phyloP scores from a whole-genome alignment of 1,140 invertebrate species.

The Calephelis nemesis region DNA sequence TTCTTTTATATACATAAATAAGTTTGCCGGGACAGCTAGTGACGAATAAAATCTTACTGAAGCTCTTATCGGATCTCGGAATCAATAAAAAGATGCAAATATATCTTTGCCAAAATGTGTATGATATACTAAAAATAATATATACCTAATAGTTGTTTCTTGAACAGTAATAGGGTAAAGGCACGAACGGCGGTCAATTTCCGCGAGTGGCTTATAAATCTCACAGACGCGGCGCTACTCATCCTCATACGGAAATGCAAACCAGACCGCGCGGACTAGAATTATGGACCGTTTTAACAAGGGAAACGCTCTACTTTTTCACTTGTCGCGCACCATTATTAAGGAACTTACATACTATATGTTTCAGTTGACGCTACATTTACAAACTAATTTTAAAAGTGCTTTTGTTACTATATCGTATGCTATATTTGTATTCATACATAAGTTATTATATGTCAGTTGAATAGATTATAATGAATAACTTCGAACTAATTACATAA shows the following conservation, averaged over 20 bases:
- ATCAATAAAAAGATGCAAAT: too few relatives aligned
- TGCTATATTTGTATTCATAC: too few relatives aligned
- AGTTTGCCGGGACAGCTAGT: too few relatives aligned
- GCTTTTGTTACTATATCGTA: neutral
- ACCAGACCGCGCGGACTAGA: slow-evolving; percentile 47
- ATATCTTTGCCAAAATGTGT: neutral
- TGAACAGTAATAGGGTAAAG: slow-evolving; percentile 16
- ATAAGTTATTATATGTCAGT: too few relatives aligned
- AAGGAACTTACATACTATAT: slow-evolving; percentile 29
- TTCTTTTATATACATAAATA: too few relatives aligned
- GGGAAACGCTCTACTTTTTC: slow-evolving; percentile 70
- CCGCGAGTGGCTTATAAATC: slow-evolving; percentile 62
- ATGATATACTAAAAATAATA: slow-evolving; percentile 6
- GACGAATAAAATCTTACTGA: too few relatives aligned
- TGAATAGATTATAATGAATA: too few relatives aligned
- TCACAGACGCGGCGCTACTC: slow-evolving; percentile 47
- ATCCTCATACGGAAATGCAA: slow-evolving; percentile 56
- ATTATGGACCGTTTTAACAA: slow-evolving; percentile 60
- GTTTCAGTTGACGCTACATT: slow-evolving; percentile 12
- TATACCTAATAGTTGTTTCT: slow-evolving; percentile 6
- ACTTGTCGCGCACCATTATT: slow-evolving; percentile 48
- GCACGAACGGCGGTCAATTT: slow-evolving; percentile 57
- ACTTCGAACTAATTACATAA: too few relatives aligned
- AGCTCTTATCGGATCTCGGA: too few relatives aligned
- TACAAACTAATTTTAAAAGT: slow-evolving; percentile 16